A percentile compares a stretch with the other conserved stretches of the same genome.
Evolutionary conservation across 2,113 vertebrate genomes (phyloP).

Genomic region (Alligator mississippiensis): DNA sequence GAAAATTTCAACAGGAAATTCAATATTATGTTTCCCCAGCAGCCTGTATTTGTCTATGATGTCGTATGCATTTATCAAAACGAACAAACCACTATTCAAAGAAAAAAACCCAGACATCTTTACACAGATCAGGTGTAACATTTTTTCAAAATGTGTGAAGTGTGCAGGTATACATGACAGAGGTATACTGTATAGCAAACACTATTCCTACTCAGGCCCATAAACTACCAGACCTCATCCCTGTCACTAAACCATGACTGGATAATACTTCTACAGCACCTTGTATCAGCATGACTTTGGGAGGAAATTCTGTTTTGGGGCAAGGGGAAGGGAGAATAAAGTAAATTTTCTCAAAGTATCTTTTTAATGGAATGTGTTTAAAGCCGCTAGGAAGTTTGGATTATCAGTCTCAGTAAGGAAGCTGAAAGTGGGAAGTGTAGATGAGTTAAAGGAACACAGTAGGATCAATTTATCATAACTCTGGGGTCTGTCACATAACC

Average conservation of each 20-base stretch:
- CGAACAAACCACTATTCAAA: neutral
- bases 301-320: neutral
- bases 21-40: neutral
- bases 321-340: neutral
- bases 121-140: neutral
- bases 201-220: neutral
- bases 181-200: neutral
- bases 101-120: neutral
- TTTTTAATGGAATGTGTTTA: neutral
- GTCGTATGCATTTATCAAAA: neutral
- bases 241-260: neutral
- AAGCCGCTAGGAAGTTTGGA: neutral
- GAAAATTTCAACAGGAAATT: neutral
- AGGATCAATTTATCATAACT: rapidly evolving
- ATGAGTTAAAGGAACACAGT: neutral
- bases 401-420: neutral
- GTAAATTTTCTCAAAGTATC: neutral
- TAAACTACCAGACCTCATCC: neutral
- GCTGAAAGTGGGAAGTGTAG: neutral
- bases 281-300: neutral
- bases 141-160: neutral
- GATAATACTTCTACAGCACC: neutral
- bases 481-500: neutral
- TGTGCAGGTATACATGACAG: rapidly evolving
- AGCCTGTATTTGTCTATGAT: neutral